Percentiles rank a stretch among this genome's conserved stretches.
These are phyloP conservation scores for Myiozetetes cayanensis DNA, from an alignment of 2,113 vertebrate genomes.

Conservation along the genomic window DNA sequence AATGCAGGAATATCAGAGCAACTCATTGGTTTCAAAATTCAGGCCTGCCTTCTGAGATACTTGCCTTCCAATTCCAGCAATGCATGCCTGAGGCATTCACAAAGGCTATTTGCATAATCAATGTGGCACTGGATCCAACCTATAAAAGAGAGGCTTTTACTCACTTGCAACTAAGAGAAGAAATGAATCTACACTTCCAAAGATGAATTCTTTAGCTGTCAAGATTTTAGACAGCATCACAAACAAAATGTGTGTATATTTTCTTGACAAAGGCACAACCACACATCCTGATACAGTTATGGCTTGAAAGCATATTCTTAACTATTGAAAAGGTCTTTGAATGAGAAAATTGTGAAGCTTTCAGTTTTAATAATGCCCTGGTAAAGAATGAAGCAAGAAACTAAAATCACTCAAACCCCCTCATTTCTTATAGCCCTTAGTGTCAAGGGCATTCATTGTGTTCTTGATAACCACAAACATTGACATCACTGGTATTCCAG, in stretches of 20 bases:
- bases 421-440: conserved; percentile 46
- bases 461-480: conserved; percentile 40
- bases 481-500: conserved; percentile 50
- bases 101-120: conserved; percentile 58
- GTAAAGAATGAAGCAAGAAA: conserved; percentile 60
- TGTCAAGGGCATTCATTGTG: conserved; percentile 59
- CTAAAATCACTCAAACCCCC: conserved; percentile 53
- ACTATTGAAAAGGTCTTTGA: conserved; percentile 69
- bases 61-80: conserved; percentile 55
- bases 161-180: conserved; percentile 29
- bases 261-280: conserved; percentile 62
- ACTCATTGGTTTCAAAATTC: conserved; percentile 23
- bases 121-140: conserved; percentile 50
- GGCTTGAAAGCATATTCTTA: conserved; percentile 74
- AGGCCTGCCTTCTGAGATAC: conserved; percentile 41
- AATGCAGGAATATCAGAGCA: conserved; percentile 38
- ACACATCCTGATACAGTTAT: conserved; percentile 57
- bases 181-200: conserved; percentile 53
- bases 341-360: conserved; percentile 67
- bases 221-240: conserved; percentile 70
- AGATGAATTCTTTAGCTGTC: conserved; percentile 70
- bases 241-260: conserved; percentile 63
- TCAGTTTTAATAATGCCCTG: conserved; percentile 69
- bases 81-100: conserved; percentile 45
- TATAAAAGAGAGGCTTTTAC: conserved; percentile 52